These are phyloP conservation scores for Anguilla japonica DNA, from an alignment of 2,113 vertebrate species.

Conservation along the genomic window DNA sequence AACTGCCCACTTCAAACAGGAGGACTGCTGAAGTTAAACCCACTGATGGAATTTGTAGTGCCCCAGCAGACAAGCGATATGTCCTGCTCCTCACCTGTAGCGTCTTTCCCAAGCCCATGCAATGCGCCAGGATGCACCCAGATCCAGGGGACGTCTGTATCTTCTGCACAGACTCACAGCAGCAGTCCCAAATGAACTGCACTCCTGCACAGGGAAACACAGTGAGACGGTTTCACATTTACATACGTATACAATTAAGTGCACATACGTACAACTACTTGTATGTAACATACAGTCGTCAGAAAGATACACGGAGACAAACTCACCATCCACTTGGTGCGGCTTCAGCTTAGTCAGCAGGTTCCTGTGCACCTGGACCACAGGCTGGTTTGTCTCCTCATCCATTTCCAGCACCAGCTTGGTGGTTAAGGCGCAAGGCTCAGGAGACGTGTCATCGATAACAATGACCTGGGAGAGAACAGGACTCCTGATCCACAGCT, in stretches of 20 bases:
- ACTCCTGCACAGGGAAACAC: conserved; percentile 74
- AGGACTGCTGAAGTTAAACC: background rate
- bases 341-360: conserved; percentile 96
- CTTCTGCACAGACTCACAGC: conserved; percentile 93
- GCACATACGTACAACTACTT: background rate
- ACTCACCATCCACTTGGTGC: conserved; percentile 96
- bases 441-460: conserved; percentile 80
- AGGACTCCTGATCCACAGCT: background rate
- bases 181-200: conserved; percentile 99
- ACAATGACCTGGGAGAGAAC: conserved; percentile 77
- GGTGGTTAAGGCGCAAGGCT: conserved; percentile 91
- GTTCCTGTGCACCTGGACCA: conserved; percentile 91
- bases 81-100: conserved; percentile 79
- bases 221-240: background rate
- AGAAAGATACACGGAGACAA: background rate
- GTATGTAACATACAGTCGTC: background rate
- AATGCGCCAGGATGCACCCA: conserved; percentile 96
- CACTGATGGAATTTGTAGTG: too few relatives aligned
- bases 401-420: conserved; percentile 96
- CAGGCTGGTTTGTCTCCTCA: conserved; percentile 95
- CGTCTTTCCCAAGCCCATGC: conserved; percentile 97
- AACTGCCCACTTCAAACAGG: background rate
- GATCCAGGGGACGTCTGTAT: conserved; percentile 84
- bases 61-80: background rate
- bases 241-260: background rate